Base-by-base conservation (phyloP, 2,113 vertebrate genomes). In the Dendropsophus ebraccatus region DNA sequence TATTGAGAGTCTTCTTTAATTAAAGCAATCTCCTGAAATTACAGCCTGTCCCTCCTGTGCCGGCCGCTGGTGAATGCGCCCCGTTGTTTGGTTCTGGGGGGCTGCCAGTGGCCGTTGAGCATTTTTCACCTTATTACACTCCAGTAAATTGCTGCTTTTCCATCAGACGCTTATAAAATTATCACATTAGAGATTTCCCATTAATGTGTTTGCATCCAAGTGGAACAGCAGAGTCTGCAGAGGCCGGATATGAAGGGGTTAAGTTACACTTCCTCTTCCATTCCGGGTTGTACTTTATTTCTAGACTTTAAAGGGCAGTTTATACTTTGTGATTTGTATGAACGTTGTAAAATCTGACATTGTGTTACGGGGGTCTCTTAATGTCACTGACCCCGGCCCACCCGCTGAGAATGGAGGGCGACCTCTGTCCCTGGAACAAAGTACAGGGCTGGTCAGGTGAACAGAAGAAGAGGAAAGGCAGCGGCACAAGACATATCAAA, bases 1-100 rank as follows among this genome's bases (percentile, higher is more conserved):
- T 73, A 86, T 60, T 81, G 77, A 86, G 58, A 81, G 65, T 52
- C 65, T 69, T 56, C 58, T 81, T 86, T 86, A 72, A 81, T 86
- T 86, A 86, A 81, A 81, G 65, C 85, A 62, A 84, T 62, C 85
- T 86, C 67, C 85, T 86, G 85, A 86, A 86, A 86, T 86, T 86
- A 81, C 77, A 86, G 67, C 41, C 84, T 45, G 60, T 77, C 45
- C 21, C 41, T 56, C 62, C 17, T 77, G 62, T 65, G 62, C 49
- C 50, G 84, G 30, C 23, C 41, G 16, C 41, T 70, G 47, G 84
- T 52, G 45, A 86, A 86, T 80, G 78, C 25, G 6, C 49, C 28
- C n/a, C 37, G 37, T 86, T 81, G 85, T 81, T 81, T 50, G 25
- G 14, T 47, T 62, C 84, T 86, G 84, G 75, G 50, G 23, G 4